These are phyloP conservation scores for Nycteola revayana DNA, from an alignment of 2,888 invertebrate species.

Conservation along the genomic window DNA sequence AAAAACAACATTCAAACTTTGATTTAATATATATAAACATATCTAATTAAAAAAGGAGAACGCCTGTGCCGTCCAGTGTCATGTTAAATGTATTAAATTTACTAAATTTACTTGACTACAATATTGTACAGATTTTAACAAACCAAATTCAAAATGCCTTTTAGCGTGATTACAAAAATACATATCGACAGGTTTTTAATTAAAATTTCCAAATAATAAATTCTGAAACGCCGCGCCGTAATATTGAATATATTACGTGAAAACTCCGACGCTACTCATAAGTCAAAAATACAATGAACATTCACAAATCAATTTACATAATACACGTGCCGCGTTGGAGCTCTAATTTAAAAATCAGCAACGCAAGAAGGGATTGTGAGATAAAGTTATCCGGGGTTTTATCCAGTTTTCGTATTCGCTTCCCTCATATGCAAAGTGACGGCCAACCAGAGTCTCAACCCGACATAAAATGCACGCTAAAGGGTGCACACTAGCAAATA, in stretches of 20 bases:
- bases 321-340: conserved; percentile 50
- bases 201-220: conserved; percentile 14
- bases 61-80: too few relatives aligned
- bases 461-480: conserved; percentile 54
- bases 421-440: conserved; percentile 55
- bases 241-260: conserved; percentile 24
- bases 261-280: conserved; percentile 29
- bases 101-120: too few relatives aligned
- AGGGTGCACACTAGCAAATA: conserved; percentile 35
- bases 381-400: conserved; percentile 59
- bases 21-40: too few relatives aligned
- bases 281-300: conserved; percentile 44
- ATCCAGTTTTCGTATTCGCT: conserved; percentile 37
- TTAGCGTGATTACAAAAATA: too few relatives aligned
- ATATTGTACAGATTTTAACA: too few relatives aligned
- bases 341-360: conserved; percentile 62
- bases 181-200: too few relatives aligned
- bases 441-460: conserved; percentile 40
- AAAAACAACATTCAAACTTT: too few relatives aligned
- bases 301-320: conserved; percentile 60
- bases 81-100: too few relatives aligned
- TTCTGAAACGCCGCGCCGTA: conserved; percentile 7
- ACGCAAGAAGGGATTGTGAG: conserved; percentile 50
- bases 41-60: too few relatives aligned
- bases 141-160: too few relatives aligned